Evolutionary conservation across 2,113 vertebrate species (phyloP).

Genomic region (Chlorocebus sabaeus): DNA sequence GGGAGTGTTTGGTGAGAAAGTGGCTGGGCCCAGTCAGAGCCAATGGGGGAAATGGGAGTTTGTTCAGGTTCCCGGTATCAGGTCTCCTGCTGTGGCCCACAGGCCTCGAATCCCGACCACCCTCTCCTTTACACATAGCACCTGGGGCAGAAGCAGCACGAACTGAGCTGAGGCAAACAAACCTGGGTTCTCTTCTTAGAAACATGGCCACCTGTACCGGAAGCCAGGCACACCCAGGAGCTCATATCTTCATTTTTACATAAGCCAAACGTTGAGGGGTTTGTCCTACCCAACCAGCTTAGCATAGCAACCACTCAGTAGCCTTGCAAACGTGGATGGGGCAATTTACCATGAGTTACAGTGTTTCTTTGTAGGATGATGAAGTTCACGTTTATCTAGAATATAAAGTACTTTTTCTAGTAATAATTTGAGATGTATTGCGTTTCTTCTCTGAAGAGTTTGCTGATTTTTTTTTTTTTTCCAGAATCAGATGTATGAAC

Average conservation of each 20-base stretch:
- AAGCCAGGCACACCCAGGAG: fast-evolving
- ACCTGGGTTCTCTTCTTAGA: fast-evolving
- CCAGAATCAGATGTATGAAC: background rate
- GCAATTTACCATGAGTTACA: fast-evolving
- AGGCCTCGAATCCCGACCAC: fast-evolving
- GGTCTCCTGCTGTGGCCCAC: fast-evolving
- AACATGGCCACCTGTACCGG: fast-evolving
- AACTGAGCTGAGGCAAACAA: fast-evolving
- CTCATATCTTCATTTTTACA: fast-evolving
- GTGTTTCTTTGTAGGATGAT: fast-evolving
- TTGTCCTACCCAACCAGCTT: fast-evolving
- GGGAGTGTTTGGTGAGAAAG: fast-evolving
- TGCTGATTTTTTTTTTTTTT: background rate
- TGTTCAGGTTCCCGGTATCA: too few relatives aligned
- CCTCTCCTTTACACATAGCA: fast-evolving
- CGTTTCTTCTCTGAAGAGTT: background rate
- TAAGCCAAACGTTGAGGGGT: fast-evolving
- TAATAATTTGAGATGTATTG: background rate
- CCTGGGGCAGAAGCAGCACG: fast-evolving
- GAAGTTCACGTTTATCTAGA: too few relatives aligned
- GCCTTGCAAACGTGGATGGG: background rate
- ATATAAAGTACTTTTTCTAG: background rate
- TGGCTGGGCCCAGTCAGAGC: fast-evolving
- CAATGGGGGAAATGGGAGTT: fast-evolving
- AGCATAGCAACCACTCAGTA: fast-evolving